A percentile compares a stretch with the other conserved stretches of the same genome.
phyloP scores from a whole-genome alignment of 2,113 vertebrate genomes.

The Pithys albifrons region DNA sequence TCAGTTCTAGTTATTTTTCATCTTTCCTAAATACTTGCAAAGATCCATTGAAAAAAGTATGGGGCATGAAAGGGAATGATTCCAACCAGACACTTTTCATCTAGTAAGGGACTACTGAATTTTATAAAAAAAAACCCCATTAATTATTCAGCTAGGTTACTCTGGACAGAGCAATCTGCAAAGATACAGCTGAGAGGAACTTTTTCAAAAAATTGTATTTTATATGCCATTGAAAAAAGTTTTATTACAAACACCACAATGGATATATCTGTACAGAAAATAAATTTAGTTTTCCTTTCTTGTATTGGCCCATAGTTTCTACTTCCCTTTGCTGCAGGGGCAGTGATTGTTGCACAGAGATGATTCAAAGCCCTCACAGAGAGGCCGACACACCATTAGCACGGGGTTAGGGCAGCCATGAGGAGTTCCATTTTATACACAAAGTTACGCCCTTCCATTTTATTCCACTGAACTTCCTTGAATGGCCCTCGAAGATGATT shows the following conservation, averaged over 20 bases:
- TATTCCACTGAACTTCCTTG: slow-evolving; percentile 94
- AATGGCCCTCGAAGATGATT: slow-evolving; percentile 89
- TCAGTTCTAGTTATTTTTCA: not conserved
- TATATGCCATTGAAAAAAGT: not conserved
- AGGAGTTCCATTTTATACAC: slow-evolving; percentile 99
- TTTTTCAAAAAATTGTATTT: not conserved
- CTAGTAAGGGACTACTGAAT: not conserved
- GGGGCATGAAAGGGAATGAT: not conserved
- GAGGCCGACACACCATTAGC: slow-evolving; percentile 41
- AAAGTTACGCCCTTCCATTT: slow-evolving; percentile 97
- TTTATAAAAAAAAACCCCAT: not conserved
- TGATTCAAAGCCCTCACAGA: not conserved
- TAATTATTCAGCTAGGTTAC: not conserved
- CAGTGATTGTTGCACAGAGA: not conserved
- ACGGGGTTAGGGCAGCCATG: slow-evolving; percentile 93
- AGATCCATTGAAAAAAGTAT: not conserved
- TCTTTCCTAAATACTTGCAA: not conserved
- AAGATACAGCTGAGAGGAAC: not conserved
- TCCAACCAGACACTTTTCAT: not conserved
- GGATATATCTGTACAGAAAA: not conserved
- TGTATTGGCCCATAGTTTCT: not conserved
- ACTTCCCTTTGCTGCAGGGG: not conserved
- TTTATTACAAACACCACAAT: not conserved
- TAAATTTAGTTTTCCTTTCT: not conserved
- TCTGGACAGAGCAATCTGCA: not conserved